Evolutionary conservation across 2,888 invertebrate species (phyloP).

Genomic region (Lacanobia wlatinum): DNA sequence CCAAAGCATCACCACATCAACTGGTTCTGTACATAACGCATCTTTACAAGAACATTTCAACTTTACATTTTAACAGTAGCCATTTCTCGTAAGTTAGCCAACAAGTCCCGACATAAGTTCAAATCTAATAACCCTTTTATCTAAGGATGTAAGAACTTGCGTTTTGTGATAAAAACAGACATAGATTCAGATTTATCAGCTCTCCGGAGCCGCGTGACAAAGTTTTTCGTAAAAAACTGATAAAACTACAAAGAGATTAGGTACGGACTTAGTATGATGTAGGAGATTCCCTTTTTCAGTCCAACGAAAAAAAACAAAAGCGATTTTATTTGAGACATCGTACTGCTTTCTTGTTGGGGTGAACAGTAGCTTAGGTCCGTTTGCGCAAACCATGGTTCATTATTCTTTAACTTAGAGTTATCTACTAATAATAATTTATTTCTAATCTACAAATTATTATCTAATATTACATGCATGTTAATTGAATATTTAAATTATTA

Average conservation of each 20-base stretch:
- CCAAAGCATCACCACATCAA: no score
- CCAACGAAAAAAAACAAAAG: no score
- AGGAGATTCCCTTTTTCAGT: background rate
- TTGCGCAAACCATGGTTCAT: no score
- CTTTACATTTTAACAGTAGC: background rate
- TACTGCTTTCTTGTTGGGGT: no score
- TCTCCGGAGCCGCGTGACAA: constrained; percentile 31
- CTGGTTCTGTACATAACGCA: no score
- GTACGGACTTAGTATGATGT: constrained; percentile 20
- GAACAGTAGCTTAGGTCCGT: no score
- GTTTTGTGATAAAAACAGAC: constrained; percentile 48
- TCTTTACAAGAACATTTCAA: background rate
- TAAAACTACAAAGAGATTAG: constrained; percentile 55
- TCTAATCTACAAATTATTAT: no score
- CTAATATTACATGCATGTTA: no score
- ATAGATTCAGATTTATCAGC: constrained; percentile 46
- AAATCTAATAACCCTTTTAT: constrained; percentile 50
- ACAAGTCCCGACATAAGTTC: constrained; percentile 16
- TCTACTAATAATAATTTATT: no score
- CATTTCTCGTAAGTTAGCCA: background rate
- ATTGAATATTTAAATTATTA: no score
- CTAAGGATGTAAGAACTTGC: constrained; percentile 35
- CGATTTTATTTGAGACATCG: no score
- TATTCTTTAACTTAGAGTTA: no score
- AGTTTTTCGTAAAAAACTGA: constrained; percentile 53